Percentiles rank a stretch among this genome's conserved stretches.
phyloP scores from a whole-genome alignment of 2,113 vertebrate genomes.

The Tiliqua scincoides region DNA sequence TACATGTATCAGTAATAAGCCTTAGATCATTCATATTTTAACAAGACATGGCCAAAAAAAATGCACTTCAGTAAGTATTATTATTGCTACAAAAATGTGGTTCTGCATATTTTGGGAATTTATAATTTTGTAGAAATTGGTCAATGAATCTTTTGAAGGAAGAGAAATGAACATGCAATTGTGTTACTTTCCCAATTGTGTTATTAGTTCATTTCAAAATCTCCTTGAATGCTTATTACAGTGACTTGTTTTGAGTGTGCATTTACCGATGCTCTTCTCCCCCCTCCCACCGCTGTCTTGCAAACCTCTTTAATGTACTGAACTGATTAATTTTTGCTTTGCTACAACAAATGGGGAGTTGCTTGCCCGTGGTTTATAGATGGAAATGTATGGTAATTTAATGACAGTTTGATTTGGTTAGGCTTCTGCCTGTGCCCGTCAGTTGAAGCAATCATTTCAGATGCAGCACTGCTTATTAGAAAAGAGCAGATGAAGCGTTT shows the following conservation, averaged over 20 bases:
- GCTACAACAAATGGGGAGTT: not conserved
- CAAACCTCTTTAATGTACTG: not conserved
- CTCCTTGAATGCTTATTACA: not conserved
- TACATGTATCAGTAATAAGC: no score
- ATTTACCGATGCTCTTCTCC: not conserved
- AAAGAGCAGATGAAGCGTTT: slow-evolving; percentile 22
- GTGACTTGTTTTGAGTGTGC: not conserved
- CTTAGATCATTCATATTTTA: not conserved
- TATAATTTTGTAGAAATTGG: not conserved
- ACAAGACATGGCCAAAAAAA: not conserved
- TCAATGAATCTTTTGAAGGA: not conserved
- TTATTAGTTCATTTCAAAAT: not conserved
- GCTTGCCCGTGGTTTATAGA: not conserved
- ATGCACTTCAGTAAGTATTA: not conserved
- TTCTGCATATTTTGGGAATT: no score
- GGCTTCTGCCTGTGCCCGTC: not conserved
- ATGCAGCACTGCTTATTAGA: slow-evolving; percentile 13
- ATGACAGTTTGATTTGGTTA: slow-evolving; percentile 8
- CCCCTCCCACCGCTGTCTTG: not conserved
- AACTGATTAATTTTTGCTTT: not conserved
- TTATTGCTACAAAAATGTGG: not conserved
- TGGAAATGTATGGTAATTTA: slow-evolving; percentile 28
- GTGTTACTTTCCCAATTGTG: not conserved
- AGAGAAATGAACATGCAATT: not conserved
- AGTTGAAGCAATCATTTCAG: slow-evolving; percentile 18